Evolutionary conservation across 2,888 invertebrate species (phyloP), one percentile per base, ranked within the genome.

Genomic region (Ashinkailepas kermadecensis): DNA sequence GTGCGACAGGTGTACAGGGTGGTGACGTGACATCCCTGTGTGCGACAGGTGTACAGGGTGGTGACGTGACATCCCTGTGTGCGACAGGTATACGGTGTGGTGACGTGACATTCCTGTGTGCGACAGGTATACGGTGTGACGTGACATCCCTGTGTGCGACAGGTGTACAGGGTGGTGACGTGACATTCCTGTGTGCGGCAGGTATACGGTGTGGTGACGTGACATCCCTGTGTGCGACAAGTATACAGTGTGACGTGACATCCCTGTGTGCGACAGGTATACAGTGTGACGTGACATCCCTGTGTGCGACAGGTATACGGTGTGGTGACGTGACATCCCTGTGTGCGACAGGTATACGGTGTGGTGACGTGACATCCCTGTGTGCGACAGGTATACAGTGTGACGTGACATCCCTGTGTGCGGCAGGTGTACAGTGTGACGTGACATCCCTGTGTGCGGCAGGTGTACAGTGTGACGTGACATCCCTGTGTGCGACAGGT

Each of bases 171-270:
- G 92, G 84, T 97, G 97, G n/a, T n/a, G n/a, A n/a, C n/a, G n/a
- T n/a, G n/a, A n/a, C n/a, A 39, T 39, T 4, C 39, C 39, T 39
- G 39, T 39, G 39, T 39, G 39, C 39, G 39, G 1, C 65, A 67
- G 65, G 23, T 67, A 97, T 88, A 94, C 94, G 39, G 92, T 92
- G 84, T 97, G 97, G n/a, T n/a, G n/a, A n/a, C n/a, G n/a, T n/a
- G n/a, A n/a, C n/a, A 39, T 39, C 39, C 39, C 39, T 39, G 39
- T 39, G 39, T 39, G 39, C 39, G 39, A 15, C 65, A 67, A 11
- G 23, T 67, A 97, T 88, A 94, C 94, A 39, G 92, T 92, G 84
- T 97, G 97, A n/a, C n/a, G n/a, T n/a, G n/a, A n/a, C n/a, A 39
- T 39, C 39, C 39, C 39, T 39, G 39, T 39, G 39, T 39, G 39